These are phyloP conservation scores for Protophormia terraenovae DNA, from an alignment of 2,888 invertebrate species.

Conservation along the genomic window DNA sequence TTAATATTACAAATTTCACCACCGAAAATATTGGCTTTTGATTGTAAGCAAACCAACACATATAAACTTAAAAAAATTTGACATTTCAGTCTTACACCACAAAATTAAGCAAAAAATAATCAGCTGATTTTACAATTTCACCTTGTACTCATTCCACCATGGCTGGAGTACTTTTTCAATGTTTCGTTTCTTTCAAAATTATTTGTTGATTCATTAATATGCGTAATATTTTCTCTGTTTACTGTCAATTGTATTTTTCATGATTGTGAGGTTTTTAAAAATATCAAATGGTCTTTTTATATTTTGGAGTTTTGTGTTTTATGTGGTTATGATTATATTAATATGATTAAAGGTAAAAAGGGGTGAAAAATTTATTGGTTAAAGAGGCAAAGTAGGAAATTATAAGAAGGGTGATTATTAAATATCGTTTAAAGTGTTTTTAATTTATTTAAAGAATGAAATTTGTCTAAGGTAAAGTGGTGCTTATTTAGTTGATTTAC, in stretches of 20 bases:
- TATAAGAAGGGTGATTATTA: not conserved
- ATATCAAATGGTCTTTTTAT: not conserved
- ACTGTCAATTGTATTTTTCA: conserved; percentile 27
- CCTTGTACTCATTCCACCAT: no score
- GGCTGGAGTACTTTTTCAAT: not conserved
- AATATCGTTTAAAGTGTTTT: no score
- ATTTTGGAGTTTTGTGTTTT: not conserved
- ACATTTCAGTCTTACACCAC: no score
- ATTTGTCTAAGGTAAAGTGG: no score
- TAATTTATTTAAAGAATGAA: no score
- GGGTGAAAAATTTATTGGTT: not conserved
- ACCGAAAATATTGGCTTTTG: no score
- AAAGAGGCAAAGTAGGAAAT: not conserved
- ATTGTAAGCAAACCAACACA: no score
- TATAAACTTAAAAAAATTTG: no score
- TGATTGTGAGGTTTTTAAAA: not conserved
- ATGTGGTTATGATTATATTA: conserved; percentile 6
- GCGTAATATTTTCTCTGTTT: conserved; percentile 40
- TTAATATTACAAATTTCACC: no score
- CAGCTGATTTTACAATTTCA: no score
- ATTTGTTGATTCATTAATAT: conserved; percentile 41
- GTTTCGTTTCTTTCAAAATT: not conserved
- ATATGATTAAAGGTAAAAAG: not conserved
- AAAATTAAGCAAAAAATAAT: no score
- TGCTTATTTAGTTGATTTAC: no score